Conservation (phyloP, 2,797 vertebrate genomes). For the Mus caroli region DNA sequence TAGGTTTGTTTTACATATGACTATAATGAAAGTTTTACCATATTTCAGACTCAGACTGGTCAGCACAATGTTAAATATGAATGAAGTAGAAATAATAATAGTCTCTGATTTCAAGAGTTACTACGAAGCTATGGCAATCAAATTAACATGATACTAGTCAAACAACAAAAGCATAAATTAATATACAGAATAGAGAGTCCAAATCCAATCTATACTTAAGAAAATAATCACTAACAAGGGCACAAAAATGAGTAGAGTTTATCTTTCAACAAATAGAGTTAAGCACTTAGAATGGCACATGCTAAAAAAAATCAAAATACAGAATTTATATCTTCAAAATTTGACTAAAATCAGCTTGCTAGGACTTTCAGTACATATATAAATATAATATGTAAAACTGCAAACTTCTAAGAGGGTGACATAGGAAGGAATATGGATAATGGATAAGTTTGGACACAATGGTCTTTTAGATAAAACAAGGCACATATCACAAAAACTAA, state of each 20-base stretch:
- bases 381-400: neutral
- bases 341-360: neutral
- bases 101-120: neutral
- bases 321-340: neutral
- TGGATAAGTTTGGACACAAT: too few relatives aligned
- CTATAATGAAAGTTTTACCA: neutral
- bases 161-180: neutral
- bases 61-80: neutral
- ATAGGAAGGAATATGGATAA: neutral
- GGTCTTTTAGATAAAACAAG: neutral
- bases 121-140: neutral
- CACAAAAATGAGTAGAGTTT: neutral
- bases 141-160: neutral
- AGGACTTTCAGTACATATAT: neutral
- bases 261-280: neutral
- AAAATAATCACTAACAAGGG: neutral
- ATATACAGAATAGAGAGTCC: neutral
- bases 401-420: neutral
- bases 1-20: constrained; percentile 17
- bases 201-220: neutral
- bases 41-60: neutral
- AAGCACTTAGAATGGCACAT: neutral
- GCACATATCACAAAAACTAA: neutral
- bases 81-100: neutral
- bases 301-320: neutral